Percentiles rank a stretch among this genome's conserved stretches.
phyloP scores from a whole-genome alignment of 1,140 invertebrate genomes.

The Zaprionus inermis region DNA sequence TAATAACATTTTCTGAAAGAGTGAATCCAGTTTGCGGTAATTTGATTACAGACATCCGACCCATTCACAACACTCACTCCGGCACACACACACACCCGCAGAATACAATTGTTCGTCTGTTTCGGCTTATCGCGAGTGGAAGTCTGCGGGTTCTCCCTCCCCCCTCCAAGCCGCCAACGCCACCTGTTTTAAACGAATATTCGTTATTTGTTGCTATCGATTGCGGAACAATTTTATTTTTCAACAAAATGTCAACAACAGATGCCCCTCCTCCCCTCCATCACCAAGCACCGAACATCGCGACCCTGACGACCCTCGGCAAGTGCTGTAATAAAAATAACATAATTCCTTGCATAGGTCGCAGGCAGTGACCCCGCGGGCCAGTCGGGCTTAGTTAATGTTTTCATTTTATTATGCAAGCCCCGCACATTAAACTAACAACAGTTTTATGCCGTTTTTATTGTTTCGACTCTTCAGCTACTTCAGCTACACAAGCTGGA shows the following conservation, averaged over 20 bases:
- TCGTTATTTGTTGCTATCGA: constrained; percentile 50
- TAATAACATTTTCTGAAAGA: constrained; percentile 39
- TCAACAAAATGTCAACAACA: constrained; percentile 51
- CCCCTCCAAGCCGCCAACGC: constrained; percentile 7
- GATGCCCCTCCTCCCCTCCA: not conserved
- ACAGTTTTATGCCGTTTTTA: constrained; percentile 69
- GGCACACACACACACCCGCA: constrained; percentile 6
- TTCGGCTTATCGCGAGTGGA: constrained; percentile 28
- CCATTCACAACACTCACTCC: constrained; percentile 2
- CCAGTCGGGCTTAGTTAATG: constrained; percentile 47
- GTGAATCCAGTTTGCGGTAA: constrained; percentile 24
- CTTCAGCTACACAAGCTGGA: not conserved
- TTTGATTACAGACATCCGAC: constrained; percentile 32
- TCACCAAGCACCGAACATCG: too few relatives aligned
- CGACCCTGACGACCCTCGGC: constrained; percentile 1
- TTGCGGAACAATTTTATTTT: constrained; percentile 59
- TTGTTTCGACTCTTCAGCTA: constrained; percentile 25
- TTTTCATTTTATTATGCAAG: constrained; percentile 68
- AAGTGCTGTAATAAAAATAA: constrained; percentile 58
- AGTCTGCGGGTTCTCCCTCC: not conserved
- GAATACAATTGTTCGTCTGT: constrained; percentile 23
- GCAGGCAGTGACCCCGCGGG: constrained; percentile 14
- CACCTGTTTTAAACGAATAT: constrained; percentile 19
- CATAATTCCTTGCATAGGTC: constrained; percentile 49
- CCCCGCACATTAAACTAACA: constrained; percentile 52